Evolutionary conservation across 1,140 invertebrate species (phyloP), one percentile per base, ranked within the genome.

Genomic region (Atopsyche davidsoni): DNA sequence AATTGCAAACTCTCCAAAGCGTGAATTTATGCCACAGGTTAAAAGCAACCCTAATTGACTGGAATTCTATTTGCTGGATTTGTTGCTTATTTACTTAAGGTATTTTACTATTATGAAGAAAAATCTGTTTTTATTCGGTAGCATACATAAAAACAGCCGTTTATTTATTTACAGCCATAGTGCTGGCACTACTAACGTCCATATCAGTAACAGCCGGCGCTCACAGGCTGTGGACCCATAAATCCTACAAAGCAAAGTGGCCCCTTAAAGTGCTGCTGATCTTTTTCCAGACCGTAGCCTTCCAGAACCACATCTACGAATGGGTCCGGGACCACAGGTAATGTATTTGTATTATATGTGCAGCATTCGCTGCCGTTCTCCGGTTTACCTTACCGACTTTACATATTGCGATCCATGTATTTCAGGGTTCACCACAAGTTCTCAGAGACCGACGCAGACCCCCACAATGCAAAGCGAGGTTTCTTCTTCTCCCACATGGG

Each of bases 151-250:
- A n/a, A n/a, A n/a, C n/a, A n/a, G n/a, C n/a, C n/a, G n/a, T n/a
- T n/a, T n/a, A n/a, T n/a, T n/a, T n/a, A n/a, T 11, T 65, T 57
- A 11, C 55, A 64, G 62, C 39, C 18, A 21, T 55, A 7, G 16
- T 60, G 1, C 36, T 60, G 9, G 43, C 38, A 22, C 28, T 24
- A 3, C 19, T 69, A 11, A 63, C 64, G 16, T 82, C 78, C 3
- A 55, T 82, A 11, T 84, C 83, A 32, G 75, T 93, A 34, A 93
- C 90, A 6, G 87, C 85, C 4, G 90, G 90, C 23, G 83, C 83
- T 13, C 90, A 93, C 69, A 75, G 90, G 38, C 73, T 92, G 18
- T 93, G 87, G 86, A 75, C 87, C 9, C 90, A 94, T 63, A 77
- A 78, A 57, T 77, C 86, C 21, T 94, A 90, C 68, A 88, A 88